Conservation (phyloP, 2,113 vertebrate genomes). For the Todiramphus saurophagus region DNA sequence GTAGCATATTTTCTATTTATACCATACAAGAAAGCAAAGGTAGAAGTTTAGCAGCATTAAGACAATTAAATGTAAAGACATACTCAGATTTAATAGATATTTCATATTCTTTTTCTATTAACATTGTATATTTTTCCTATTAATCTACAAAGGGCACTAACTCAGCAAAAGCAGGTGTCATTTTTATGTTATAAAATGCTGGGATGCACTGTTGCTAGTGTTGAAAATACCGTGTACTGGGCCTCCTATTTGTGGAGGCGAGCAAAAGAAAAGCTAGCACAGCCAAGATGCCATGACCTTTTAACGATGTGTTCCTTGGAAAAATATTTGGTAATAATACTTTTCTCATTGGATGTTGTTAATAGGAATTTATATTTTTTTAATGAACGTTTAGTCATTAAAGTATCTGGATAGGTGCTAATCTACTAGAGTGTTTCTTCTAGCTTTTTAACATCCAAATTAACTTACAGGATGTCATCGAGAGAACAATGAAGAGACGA, state of each 20-base stretch:
- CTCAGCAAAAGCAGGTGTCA: neutral
- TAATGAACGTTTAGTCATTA: neutral
- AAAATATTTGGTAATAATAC: neutral
- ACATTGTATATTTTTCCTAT: neutral
- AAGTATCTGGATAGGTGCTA: neutral
- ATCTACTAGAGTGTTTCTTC: neutral
- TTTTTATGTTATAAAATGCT: neutral
- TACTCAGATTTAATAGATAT: neutral
- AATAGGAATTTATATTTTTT: neutral
- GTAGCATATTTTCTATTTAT: neutral
- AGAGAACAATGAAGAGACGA: constrained; percentile 85
- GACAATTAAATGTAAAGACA: neutral
- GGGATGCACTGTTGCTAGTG: neutral
- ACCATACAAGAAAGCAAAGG: neutral
- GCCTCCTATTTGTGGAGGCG: neutral
- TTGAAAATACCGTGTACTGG: neutral
- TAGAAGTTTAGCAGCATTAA: neutral
- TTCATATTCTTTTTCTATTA: neutral
- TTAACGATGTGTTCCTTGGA: neutral
- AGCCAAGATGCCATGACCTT: neutral
- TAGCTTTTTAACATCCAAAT: neutral
- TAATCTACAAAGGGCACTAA: neutral
- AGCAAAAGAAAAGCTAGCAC: neutral
- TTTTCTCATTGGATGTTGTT: neutral
- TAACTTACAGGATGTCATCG: constrained; percentile 81